phyloP scores from a whole-genome alignment of 2,113 vertebrate species.

The Hylia prasina region DNA sequence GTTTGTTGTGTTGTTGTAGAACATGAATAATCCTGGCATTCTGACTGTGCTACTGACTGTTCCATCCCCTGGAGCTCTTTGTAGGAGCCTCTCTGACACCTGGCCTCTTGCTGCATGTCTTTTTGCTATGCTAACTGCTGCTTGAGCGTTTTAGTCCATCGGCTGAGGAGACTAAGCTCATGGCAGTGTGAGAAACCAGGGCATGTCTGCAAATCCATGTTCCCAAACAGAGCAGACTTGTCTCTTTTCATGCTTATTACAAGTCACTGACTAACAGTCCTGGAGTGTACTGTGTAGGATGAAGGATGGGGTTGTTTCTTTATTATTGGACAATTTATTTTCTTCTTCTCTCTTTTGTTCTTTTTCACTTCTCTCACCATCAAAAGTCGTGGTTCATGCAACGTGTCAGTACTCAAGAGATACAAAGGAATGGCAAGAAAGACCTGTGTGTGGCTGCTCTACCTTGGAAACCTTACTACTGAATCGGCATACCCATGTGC shows the following conservation, averaged over 20 bases:
- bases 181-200: not conserved
- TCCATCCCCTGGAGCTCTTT: not conserved
- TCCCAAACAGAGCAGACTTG: not conserved
- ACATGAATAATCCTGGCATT: not conserved
- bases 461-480: not conserved
- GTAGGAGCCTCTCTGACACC: not conserved
- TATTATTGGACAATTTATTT: not conserved
- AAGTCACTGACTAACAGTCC: not conserved
- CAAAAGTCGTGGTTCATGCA: not conserved
- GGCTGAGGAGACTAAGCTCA: not conserved
- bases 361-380: rapidly evolving
- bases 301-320: not conserved
- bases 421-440: not conserved
- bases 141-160: not conserved
- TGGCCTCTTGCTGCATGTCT: not conserved
- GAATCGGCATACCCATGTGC: not conserved
- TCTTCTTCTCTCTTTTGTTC: not conserved
- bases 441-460: not conserved
- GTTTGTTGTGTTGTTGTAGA: not conserved
- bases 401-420: not conserved
- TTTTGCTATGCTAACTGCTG: not conserved
- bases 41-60: not conserved
- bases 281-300: not conserved
- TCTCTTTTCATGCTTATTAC: not conserved
- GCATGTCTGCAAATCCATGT: not conserved